Evolutionary conservation across 2,888 invertebrate genomes (phyloP).

Genomic region (Paralinhomoeus sp.): DNA sequence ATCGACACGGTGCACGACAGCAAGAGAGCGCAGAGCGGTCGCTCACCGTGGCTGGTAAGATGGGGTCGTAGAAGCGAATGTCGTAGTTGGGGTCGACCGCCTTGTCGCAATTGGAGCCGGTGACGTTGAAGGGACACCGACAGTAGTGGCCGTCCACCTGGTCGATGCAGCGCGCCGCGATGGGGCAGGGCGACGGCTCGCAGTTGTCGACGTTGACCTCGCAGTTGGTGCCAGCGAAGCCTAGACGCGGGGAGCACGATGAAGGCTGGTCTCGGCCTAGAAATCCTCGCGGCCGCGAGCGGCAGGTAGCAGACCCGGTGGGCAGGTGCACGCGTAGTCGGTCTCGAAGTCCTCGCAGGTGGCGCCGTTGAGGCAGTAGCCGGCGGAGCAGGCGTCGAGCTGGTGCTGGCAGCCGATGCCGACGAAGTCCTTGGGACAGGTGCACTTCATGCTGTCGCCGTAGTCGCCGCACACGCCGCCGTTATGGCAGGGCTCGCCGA

Average conservation of each 20-base stretch:
- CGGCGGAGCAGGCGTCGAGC: conserved; percentile 12
- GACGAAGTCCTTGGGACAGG: conserved; percentile 40
- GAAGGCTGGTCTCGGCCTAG: conserved; percentile 60
- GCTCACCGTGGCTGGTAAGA: conserved; percentile 55
- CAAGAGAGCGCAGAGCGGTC: too few relatives aligned
- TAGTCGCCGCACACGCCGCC: conserved; percentile 83
- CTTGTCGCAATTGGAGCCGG: conserved; percentile 85
- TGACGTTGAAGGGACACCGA: conserved; percentile 83
- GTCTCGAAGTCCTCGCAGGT: conserved; percentile 14
- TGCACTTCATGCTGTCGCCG: conserved; percentile 53
- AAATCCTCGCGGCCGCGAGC: conserved; percentile 32
- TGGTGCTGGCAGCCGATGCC: conserved; percentile 17
- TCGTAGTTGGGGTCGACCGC: conserved; percentile 56
- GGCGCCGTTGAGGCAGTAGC: conserved; percentile 18
- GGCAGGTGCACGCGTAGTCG: conserved; percentile 62
- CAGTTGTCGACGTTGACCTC: conserved; percentile 24
- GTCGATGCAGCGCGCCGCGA: conserved; percentile 17
- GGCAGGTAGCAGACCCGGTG: too few relatives aligned
- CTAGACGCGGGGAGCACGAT: conserved; percentile 35
- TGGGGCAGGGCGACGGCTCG: conserved; percentile 15
- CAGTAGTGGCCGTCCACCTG: conserved; percentile 57
- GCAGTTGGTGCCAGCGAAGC: conserved; percentile 19
- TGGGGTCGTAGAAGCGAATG: conserved; percentile 66
- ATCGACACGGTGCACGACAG: too few relatives aligned
- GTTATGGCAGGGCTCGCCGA: conserved; percentile 82